Conservation (phyloP, 2,797 vertebrate species). For the Bradypus variegatus region DNA sequence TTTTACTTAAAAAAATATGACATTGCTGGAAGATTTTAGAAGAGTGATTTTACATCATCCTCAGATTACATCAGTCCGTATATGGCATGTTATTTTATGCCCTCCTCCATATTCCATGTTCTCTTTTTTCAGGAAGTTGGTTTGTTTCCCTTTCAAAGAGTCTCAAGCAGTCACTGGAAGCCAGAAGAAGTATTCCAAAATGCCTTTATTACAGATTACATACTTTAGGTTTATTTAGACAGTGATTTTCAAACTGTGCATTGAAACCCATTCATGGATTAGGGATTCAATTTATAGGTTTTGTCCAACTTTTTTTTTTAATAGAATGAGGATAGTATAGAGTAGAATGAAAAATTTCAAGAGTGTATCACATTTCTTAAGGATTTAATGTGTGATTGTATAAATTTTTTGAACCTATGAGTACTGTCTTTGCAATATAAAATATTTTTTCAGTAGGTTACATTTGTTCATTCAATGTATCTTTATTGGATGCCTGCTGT, state of each 20-base stretch:
- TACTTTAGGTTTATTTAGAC: conserved; percentile 14
- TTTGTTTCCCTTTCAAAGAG: not conserved
- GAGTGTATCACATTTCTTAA: too few species aligned
- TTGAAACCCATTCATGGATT: conserved; percentile 11
- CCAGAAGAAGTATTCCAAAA: not conserved
- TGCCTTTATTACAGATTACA: not conserved
- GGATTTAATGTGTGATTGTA: too few species aligned
- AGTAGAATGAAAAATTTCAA: too few species aligned
- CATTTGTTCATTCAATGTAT: not conserved
- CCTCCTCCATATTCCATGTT: not conserved
- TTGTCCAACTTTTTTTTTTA: not conserved
- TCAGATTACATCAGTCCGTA: not conserved
- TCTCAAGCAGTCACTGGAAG: not conserved
- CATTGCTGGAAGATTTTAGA: not conserved
- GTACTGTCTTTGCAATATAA: too few species aligned
- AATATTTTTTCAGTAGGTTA: too few species aligned
- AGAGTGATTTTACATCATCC: not conserved
- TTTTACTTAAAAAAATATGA: too few species aligned
- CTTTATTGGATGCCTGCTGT: not conserved
- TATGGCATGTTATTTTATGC: not conserved
- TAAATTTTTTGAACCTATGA: too few species aligned
- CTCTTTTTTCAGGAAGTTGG: not conserved
- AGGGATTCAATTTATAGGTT: not conserved
- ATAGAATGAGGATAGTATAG: too few species aligned
- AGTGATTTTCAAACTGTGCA: conserved; percentile 2